phyloP scores from a whole-genome alignment of 2,113 vertebrate genomes.

The Lepidothrix coronata region DNA sequence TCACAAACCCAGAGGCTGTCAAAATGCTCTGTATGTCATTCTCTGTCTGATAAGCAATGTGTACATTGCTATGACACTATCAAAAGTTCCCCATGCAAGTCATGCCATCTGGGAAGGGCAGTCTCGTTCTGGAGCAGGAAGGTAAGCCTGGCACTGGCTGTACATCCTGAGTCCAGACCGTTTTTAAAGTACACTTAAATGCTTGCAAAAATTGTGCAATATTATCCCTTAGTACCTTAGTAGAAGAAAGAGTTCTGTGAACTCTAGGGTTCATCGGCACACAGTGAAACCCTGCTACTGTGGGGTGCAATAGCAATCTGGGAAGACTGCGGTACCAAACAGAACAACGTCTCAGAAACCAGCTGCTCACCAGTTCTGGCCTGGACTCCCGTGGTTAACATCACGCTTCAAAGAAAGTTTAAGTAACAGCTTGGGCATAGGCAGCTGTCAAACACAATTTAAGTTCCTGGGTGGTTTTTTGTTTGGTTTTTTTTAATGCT shows the following conservation, averaged over 20 bases:
- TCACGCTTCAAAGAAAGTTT: neutral
- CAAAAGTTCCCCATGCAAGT: neutral
- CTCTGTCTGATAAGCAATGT: neutral
- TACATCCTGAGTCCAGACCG: neutral
- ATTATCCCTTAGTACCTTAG: neutral
- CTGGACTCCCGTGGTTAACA: neutral
- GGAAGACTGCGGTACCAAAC: neutral
- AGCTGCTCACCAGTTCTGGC: neutral
- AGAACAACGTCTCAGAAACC: neutral
- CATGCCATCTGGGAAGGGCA: constrained; percentile 2
- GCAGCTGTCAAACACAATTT: neutral
- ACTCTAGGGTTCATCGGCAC: neutral
- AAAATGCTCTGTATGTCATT: neutral
- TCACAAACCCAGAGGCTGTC: neutral
- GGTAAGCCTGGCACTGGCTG: neutral
- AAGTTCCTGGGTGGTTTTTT: neutral
- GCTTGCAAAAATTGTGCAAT: neutral
- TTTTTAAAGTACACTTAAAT: neutral
- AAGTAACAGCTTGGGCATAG: neutral
- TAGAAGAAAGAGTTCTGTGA: neutral
- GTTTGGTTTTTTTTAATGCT: neutral
- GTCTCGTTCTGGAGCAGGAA: neutral
- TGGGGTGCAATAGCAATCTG: neutral
- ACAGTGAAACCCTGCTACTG: neutral
- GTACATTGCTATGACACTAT: neutral